Evolutionary conservation across 2,888 invertebrate species (phyloP).

Genomic region (Craniophora ligustri): DNA sequence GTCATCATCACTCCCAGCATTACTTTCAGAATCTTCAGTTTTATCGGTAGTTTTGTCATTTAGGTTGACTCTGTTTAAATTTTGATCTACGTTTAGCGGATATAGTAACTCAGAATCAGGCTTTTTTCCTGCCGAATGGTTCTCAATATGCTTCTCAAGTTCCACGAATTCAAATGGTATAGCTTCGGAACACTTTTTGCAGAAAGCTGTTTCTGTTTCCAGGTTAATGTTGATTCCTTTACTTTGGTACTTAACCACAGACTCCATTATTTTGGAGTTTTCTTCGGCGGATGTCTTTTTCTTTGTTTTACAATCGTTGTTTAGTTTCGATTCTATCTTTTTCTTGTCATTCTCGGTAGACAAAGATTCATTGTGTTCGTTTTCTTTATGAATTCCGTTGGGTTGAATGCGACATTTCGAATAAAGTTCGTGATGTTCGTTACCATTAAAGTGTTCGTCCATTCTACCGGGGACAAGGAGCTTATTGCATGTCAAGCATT

Average conservation of each 20-base stretch:
- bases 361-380: not conserved
- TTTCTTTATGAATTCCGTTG: not conserved
- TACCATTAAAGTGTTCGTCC: constrained; percentile 56
- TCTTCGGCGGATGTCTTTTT: constrained; percentile 17
- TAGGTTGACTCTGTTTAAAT: constrained; percentile 33
- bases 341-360: not conserved
- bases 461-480: constrained; percentile 44
- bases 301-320: not conserved
- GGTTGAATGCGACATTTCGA: constrained; percentile 18
- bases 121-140: constrained; percentile 16
- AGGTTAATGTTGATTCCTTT: constrained; percentile 57
- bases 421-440: constrained; percentile 48
- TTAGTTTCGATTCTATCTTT: not conserved
- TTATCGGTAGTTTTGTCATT: constrained; percentile 24
- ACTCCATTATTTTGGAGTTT: constrained; percentile 47
- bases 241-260: constrained; percentile 41
- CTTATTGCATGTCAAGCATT: constrained; percentile 69
- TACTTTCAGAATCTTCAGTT: not conserved
- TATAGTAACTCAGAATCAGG: constrained; percentile 25
- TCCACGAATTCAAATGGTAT: constrained; percentile 38
- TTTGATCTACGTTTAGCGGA: constrained; percentile 24
- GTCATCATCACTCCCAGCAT: not conserved
- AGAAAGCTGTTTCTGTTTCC: constrained; percentile 50
- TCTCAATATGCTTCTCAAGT: constrained; percentile 52
- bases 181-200: constrained; percentile 48